Conservation (phyloP, 2,888 invertebrate genomes). For the Spialia ferax region DNA sequence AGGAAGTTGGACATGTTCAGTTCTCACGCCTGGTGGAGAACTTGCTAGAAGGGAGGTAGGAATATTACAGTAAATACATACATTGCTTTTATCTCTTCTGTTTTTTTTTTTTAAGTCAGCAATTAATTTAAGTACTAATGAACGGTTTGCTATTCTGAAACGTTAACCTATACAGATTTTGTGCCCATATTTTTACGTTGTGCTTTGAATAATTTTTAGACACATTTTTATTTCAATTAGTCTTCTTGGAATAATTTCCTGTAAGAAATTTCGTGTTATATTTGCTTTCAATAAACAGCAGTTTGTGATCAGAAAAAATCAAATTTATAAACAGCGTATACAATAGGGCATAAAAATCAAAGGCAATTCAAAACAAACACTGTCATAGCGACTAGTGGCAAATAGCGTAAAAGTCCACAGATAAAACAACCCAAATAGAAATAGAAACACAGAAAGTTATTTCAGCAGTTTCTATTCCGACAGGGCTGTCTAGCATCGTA, state of each 20-base stretch:
- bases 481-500: not conserved
- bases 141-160: too few relatives aligned
- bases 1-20: conserved; percentile 93
- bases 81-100: not conserved
- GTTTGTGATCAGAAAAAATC: not conserved
- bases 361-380: not conserved
- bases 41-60: conserved; percentile 91
- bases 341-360: not conserved
- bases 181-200: too few relatives aligned
- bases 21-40: conserved; percentile 91
- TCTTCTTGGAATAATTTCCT: too few relatives aligned
- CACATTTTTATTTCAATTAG: not conserved
- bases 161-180: too few relatives aligned
- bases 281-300: too few relatives aligned
- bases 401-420: not conserved
- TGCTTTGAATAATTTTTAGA: too few relatives aligned
- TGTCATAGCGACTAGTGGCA: not conserved
- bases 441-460: conserved; percentile 2
- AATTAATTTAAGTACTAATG: too few relatives aligned
- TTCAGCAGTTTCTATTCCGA: not conserved
- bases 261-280: too few relatives aligned
- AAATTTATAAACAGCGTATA: not conserved
- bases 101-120: too few relatives aligned
- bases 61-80: not conserved
- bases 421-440: conserved; percentile 6